Percentiles rank a stretch among this genome's conserved stretches.
These are phyloP conservation scores for Pipistrellus nathusii DNA, from an alignment of 2,797 vertebrate genomes.

Conservation along the genomic window DNA sequence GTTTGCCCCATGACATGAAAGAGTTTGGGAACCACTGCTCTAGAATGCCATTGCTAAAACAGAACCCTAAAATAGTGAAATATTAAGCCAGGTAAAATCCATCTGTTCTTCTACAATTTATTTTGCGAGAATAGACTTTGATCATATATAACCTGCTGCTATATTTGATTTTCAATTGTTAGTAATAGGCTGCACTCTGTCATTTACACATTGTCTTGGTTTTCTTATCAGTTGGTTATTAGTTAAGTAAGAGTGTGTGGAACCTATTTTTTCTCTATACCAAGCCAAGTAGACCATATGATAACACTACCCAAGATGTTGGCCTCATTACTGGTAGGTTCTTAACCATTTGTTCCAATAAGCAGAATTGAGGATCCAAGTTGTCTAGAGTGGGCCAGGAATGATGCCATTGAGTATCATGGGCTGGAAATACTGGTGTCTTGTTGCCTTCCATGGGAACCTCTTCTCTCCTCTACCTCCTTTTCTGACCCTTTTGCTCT, in stretches of 20 bases:
- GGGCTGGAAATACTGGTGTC: not conserved
- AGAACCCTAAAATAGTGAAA: not conserved
- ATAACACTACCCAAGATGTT: not conserved
- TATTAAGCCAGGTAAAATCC: not conserved
- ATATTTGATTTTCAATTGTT: not conserved
- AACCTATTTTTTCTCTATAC: slow-evolving; percentile 12
- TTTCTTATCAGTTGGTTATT: slow-evolving; percentile 20
- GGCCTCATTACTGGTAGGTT: not conserved
- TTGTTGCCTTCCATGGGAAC: not conserved
- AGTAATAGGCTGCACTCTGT: not conserved
- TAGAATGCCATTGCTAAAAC: not conserved
- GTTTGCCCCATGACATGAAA: not conserved
- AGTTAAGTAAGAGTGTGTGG: not conserved
- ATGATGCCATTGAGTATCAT: not conserved
- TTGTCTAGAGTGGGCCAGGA: not conserved
- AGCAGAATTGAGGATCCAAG: not conserved
- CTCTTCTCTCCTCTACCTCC: not conserved
- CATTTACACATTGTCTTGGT: not conserved
- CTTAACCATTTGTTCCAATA: slow-evolving; percentile 26
- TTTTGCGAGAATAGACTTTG: not conserved
- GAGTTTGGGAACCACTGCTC: not conserved
- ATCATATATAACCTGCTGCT: not conserved
- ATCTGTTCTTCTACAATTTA: not conserved
- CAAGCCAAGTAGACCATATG: not conserved
- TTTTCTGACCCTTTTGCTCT: not conserved